phyloP scores from a whole-genome alignment of 1,140 invertebrate genomes.

The Drosophila athabasca region DNA sequence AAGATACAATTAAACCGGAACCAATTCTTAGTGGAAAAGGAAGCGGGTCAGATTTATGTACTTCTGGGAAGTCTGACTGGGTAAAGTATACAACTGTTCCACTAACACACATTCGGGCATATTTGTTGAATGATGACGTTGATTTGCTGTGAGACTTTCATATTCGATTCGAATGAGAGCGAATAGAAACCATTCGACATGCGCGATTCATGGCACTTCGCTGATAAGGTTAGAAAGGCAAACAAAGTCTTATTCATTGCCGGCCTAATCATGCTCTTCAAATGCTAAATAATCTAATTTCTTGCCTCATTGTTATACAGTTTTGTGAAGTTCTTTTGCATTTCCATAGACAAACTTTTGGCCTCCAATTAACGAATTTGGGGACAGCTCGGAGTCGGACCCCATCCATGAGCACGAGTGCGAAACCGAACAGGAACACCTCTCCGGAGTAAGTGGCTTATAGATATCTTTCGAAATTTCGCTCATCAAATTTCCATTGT shows the following conservation, averaged over 20 bases:
- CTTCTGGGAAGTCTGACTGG: too few relatives aligned
- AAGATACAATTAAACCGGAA: too few relatives aligned
- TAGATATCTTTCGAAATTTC: constrained; percentile 60
- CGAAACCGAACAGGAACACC: constrained; percentile 10
- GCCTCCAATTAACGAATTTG: constrained; percentile 63
- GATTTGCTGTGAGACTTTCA: too few relatives aligned
- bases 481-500: constrained; percentile 72
- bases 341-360: constrained; percentile 55
- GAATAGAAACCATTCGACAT: too few relatives aligned
- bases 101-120: neutral
- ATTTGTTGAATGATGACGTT: too few relatives aligned
- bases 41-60: too few relatives aligned
- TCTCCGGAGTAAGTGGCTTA: constrained; percentile 15
- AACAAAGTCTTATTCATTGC: constrained; percentile 1
- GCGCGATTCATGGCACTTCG: too few relatives aligned
- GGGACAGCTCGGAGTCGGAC: constrained; percentile 15
- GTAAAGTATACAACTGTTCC: too few relatives aligned
- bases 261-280: constrained; percentile 10
- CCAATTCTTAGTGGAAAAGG: too few relatives aligned
- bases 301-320: constrained; percentile 41
- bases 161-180: too few relatives aligned
- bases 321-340: constrained; percentile 25
- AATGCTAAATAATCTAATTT: constrained; percentile 35
- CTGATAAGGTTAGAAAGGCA: neutral
- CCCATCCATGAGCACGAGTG: too few relatives aligned